Base-by-base conservation (phyloP, 2,888 invertebrate genomes). In the Arenicola marina region DNA sequence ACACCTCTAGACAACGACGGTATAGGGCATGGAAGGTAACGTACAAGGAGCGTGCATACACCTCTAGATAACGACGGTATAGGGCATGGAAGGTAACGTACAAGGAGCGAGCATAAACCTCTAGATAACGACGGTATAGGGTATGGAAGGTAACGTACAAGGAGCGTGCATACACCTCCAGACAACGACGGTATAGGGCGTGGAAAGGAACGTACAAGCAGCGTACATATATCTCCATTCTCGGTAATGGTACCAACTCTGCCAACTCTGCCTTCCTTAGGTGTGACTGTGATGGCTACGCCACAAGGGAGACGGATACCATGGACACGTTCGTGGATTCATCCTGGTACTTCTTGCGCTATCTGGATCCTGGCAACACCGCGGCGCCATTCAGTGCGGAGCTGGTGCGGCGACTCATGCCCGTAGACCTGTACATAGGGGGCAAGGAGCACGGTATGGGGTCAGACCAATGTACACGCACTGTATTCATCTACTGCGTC, bases 261-360 rank as follows among this genome's bases (percentile, higher is more conserved):
- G n/a, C n/a, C n/a, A n/a, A n/a, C 28, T 28, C n/a, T 7, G 26
- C 18, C 2, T 55, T 24, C 15, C 33, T 28, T 55, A 81, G 81
- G 59, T 81, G 77, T 58, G 66, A 60, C 26, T 84, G 84, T 76
- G 84, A 84, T 3, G 84, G 85, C 0, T 76, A 85, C 60, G 95
- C 95, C 0, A 85, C 83, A 66, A 86, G 93, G 68, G 99, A 99
- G 87, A 92, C 92, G 0, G 99, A 99, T 82, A 99, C 99, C 0
- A 93, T 99, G 93, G 99, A 99, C 80, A 99, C 99, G n/a, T 99
- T 99, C 87, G 94, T 99, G 28, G 99, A 99, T 83, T 98, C 98
- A 54, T 92, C 96, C 0, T 99, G 99, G 99, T 99, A 99, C 81
- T 99, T 90, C 82, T 87, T 97, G 72, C 87, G 99, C 46, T 99